Evolutionary conservation across 1,140 invertebrate species (phyloP), one percentile per base, ranked within the genome.

Genomic region (Drosophila albomicans): DNA sequence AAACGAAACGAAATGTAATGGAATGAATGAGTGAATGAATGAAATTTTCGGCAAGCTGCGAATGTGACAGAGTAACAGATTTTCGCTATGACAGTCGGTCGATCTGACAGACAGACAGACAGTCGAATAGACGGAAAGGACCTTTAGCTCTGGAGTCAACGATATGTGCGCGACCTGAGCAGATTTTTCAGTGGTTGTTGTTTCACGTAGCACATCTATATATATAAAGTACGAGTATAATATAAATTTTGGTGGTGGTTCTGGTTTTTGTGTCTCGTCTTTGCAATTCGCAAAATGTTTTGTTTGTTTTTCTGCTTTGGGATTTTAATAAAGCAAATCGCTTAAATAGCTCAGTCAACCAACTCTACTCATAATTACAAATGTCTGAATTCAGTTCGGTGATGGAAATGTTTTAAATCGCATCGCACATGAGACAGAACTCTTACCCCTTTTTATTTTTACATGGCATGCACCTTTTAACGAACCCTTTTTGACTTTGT

Each of bases 301-400:
- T 84, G 81, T 84, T 84, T 84, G 81, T 68, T 79, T 81, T 81
- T 57, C 62, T 25, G 78, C 65, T 73, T 68, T 46, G 16, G 61
- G 71, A 58, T 78, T 81, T 81, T 78, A 72, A 84, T 82, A 82
- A 84, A 84, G 65, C 81, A 84, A 84, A 84, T 84, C 81, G 81
- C 81, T 84, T 84, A 84, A 84, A 80, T 84, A 80, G 81, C 81
- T 84, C 68, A 63, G 67, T 51, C 45, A 46, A 28, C 30, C 25
- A 15, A 15, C 46, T 49, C 66, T 28, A 51, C 78, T 70, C 65
- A 78, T 80, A 84, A 84, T 80, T 80, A 67, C 73, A 48, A 84
- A 77, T 76, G 71, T 70, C 64, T 54, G 51, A 61, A 4, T 30
- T 16, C 52, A 13, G 41, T 16, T 25, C 13, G 8, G n/a, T 41